Conservation (phyloP, 1,140 invertebrate genomes). For the Potamilus streckersoni region DNA sequence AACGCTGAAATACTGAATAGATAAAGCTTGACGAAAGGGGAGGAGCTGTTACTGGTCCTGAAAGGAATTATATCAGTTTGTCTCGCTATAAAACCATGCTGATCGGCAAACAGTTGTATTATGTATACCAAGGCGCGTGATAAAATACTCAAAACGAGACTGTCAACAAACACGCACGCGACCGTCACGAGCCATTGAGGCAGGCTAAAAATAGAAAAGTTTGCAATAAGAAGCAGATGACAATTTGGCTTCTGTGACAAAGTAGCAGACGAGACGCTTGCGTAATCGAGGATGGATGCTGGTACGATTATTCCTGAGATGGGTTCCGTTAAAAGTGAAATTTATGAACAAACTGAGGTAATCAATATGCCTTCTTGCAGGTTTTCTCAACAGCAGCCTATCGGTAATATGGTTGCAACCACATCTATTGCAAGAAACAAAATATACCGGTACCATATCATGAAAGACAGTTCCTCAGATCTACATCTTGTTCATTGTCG, state of each 20-base stretch:
- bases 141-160: slow-evolving; percentile 5
- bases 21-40: no score
- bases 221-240: slow-evolving; percentile 31
- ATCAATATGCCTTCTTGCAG: slow-evolving; percentile 38
- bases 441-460: slow-evolving; percentile 30
- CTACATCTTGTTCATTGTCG: slow-evolving; percentile 25
- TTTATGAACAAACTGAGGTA: slow-evolving; percentile 16
- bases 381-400: slow-evolving; percentile 32
- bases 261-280: background rate
- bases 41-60: no score
- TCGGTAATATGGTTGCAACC: slow-evolving; percentile 10
- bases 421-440: slow-evolving; percentile 18
- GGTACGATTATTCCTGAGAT: slow-evolving; percentile 1
- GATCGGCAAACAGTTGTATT: no score
- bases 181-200: slow-evolving; percentile 27
- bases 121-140: no score
- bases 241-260: slow-evolving; percentile 31
- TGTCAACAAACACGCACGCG: slow-evolving; percentile 34
- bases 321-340: slow-evolving; percentile 21
- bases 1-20: no score
- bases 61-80: no score
- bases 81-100: no score
- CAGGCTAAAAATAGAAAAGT: slow-evolving; percentile 25
- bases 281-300: slow-evolving; percentile 19
- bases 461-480: slow-evolving; percentile 38